Base-by-base conservation (phyloP, 1,140 invertebrate species). In the Cydia strobilella region DNA sequence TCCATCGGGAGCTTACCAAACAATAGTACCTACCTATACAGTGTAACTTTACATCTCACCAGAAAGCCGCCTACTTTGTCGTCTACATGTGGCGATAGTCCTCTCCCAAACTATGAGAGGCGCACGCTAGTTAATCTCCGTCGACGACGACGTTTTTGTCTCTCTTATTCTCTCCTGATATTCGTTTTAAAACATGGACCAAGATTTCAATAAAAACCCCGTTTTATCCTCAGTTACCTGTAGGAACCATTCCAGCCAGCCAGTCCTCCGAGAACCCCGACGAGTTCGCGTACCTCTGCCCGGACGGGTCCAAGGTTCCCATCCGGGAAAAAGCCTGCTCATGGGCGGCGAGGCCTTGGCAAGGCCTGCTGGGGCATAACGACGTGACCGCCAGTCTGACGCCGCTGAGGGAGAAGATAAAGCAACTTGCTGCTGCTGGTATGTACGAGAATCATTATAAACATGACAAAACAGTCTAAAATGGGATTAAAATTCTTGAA, bases 321-420 rank as follows among this genome's bases (percentile, higher is more conserved):
- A 88, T 97, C 2, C 94, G 94, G 1, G 94, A 94, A 15, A 94
- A 95, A n/a, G 94, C 96, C 6, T 97, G 96, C 82, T 94, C 94
- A 0, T 97, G 96, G 96, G 96, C 96, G 0, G 95, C 96, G 0
- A 93, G 96, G 73, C 96, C 96, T n/a, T 97, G 96, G 96, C 96
- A 95, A 81, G 96, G 96, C 3, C 95, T 95, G 79, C 93, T 97
- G 80, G 94, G 94, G 4, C 96, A 96, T 77, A 93, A 94, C 12
- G 94, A 94, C 39, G 90, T 95, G 2, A 89, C 95, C 10, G 93
- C 94, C 2, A 83, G 90, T 3, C 79, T 94, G 12, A 80, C 88
- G 13, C 90, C 90, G 2, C 76, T 93, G 66, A 89, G 86, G 62
- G 90, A 91, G 75, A 93, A 92, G 79, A 85, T 92, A 4, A 92